These are phyloP conservation scores for Buphagus erythrorhynchus DNA, from an alignment of 2,797 vertebrate species.

Conservation along the genomic window DNA sequence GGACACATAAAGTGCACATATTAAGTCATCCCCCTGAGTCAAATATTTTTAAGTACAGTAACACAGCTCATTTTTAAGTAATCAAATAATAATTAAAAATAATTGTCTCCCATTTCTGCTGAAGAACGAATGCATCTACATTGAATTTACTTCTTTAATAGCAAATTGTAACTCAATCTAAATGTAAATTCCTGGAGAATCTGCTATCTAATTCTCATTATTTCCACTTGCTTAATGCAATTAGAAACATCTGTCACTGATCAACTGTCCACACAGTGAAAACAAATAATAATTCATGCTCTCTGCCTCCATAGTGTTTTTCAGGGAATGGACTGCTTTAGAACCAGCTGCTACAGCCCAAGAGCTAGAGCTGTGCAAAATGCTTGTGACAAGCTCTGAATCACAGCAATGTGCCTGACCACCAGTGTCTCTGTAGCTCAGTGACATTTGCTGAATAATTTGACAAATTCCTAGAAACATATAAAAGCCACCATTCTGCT, in stretches of 20 bases:
- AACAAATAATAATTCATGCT: slow-evolving; percentile 62
- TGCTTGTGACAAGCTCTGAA: slow-evolving; percentile 15
- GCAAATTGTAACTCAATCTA: slow-evolving; percentile 64
- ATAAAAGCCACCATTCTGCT: not conserved
- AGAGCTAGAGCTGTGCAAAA: not conserved
- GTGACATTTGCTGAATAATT: not conserved
- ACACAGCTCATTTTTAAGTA: slow-evolving; percentile 26
- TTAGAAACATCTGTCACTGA: slow-evolving; percentile 70
- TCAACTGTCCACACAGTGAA: slow-evolving; percentile 60
- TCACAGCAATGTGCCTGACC: not conserved
- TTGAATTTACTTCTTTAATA: slow-evolving; percentile 33
- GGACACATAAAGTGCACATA: not conserved
- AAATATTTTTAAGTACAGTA: slow-evolving; percentile 44
- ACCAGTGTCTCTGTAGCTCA: not conserved
- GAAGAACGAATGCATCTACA: not conserved
- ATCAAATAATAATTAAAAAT: slow-evolving; percentile 60
- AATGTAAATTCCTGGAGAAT: slow-evolving; percentile 69
- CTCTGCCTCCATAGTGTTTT: slow-evolving; percentile 15
- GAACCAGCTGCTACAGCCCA: not conserved
- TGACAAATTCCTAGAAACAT: not conserved
- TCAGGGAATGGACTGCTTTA: not conserved
- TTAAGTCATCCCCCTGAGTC: not conserved
- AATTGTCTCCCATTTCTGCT: not conserved
- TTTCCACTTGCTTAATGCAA: slow-evolving; percentile 71
- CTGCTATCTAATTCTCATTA: slow-evolving; percentile 69